A percentile compares a stretch with the other conserved stretches of the same genome.
Evolutionary conservation across 2,113 vertebrate genomes (phyloP).

Genomic region (Rana temporaria): DNA sequence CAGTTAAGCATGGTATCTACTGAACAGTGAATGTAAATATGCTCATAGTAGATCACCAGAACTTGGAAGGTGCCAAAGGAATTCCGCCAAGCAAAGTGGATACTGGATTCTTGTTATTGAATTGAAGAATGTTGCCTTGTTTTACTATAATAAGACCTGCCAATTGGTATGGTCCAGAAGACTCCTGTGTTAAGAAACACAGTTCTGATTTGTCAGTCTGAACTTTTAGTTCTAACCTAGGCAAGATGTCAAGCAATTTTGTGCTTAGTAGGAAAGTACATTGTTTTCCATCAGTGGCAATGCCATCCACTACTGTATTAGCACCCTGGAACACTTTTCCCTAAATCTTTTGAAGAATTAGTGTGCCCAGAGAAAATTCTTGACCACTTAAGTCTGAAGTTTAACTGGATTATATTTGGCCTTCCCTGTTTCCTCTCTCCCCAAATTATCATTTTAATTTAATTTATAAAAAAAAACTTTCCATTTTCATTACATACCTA

Average conservation of each 20-base stretch:
- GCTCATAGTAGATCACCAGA: constrained; percentile 59
- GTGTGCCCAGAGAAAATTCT: no score
- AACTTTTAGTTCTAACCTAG: background rate
- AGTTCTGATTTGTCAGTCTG: background rate
- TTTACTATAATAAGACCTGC: background rate
- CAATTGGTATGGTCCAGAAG: constrained; percentile 2
- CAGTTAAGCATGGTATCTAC: constrained; percentile 63
- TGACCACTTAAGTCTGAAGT: no score
- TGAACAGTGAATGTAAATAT: constrained; percentile 67
- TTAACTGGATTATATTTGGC: no score
- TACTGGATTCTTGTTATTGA: constrained; percentile 40
- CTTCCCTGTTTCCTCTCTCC: no score
- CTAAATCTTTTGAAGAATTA: background rate
- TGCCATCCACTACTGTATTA: background rate
- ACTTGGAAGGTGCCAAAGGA: constrained; percentile 58
- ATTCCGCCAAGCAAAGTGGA: constrained; percentile 57
- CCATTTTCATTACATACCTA: no score
- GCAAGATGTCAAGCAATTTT: background rate
- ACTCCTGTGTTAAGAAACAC: background rate
- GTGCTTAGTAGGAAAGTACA: constrained; percentile 4
- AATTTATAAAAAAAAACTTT: no score
- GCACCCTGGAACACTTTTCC: background rate
- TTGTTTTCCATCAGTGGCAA: background rate
- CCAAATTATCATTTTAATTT: no score
- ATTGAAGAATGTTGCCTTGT: constrained; percentile 40